phyloP scores from a whole-genome alignment of 2,113 vertebrate species.

The Psophia crepitans region DNA sequence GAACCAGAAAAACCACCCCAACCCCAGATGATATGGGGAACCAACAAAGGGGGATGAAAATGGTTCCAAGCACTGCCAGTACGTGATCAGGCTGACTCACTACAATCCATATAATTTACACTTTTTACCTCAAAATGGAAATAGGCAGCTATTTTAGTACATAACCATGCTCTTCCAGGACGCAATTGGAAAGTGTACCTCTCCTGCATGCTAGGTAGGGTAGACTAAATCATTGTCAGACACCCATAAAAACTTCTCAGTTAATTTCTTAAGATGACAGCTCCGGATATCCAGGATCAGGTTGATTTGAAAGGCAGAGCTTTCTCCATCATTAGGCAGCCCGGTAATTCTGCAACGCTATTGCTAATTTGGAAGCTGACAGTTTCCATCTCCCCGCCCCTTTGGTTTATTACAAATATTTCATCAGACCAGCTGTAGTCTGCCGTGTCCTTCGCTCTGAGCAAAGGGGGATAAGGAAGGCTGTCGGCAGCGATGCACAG shows the following conservation, averaged over 20 bases:
- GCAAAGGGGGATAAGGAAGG: not conserved
- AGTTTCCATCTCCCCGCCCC: not conserved
- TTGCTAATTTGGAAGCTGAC: slow-evolving; percentile 21
- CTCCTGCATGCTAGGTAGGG: not conserved
- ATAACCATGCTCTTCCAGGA: not conserved
- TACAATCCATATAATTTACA: not conserved
- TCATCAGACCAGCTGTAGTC: not conserved
- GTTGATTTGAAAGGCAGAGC: not conserved
- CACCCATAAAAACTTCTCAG: not conserved
- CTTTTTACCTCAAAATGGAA: not conserved
- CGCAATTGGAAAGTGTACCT: not conserved
- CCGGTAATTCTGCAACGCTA: not conserved
- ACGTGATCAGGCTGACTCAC: not conserved
- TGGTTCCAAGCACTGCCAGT: not conserved
- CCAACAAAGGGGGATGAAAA: not conserved
- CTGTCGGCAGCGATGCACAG: not conserved
- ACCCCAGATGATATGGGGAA: not conserved
- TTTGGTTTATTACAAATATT: slow-evolving; percentile 18
- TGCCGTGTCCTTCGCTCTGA: fast-evolving
- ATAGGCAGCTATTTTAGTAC: not conserved
- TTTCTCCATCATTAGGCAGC: slow-evolving; percentile 16
- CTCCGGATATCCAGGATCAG: not conserved
- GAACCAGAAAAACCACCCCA: not conserved
- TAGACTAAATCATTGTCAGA: not conserved
- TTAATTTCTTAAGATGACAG: not conserved